Evolutionary conservation across 1,140 invertebrate species (phyloP).

Genomic region (Drosophila athabasca): DNA sequence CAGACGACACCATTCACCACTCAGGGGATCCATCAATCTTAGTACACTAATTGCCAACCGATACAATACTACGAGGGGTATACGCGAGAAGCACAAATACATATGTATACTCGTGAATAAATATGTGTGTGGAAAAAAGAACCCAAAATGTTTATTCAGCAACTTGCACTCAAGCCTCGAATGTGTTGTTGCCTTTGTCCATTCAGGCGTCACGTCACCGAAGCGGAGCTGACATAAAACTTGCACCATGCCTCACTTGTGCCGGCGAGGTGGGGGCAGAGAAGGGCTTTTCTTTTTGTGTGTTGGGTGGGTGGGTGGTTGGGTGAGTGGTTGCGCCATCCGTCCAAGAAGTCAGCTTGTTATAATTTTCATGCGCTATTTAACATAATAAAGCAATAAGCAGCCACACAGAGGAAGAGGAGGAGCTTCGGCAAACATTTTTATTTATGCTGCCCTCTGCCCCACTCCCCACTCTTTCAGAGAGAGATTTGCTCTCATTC

Average conservation of each 20-base stretch:
- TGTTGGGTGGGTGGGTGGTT: neutral
- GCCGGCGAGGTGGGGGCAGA: neutral
- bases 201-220: constrained; percentile 19
- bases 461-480: neutral
- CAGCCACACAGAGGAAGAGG: constrained; percentile 43
- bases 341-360: constrained; percentile 58
- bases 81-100: constrained; percentile 16
- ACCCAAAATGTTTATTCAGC: neutral
- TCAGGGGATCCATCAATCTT: constrained; percentile 30
- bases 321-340: constrained; percentile 9
- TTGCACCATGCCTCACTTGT: constrained; percentile 18
- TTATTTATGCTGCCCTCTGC: constrained; percentile 29
- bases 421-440: constrained; percentile 59
- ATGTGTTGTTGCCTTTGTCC: constrained; percentile 41
- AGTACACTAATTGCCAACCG: constrained; percentile 48
- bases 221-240: constrained; percentile 44
- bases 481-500: neutral
- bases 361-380: constrained; percentile 79
- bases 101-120: neutral
- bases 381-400: constrained; percentile 80
- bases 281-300: constrained; percentile 4
- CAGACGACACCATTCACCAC: neutral
- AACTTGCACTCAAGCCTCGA: constrained; percentile 15
- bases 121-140: neutral
- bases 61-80: constrained; percentile 12